Base-by-base conservation (phyloP, 1,140 invertebrate species). In the Brachionus plicatilis region DNA sequence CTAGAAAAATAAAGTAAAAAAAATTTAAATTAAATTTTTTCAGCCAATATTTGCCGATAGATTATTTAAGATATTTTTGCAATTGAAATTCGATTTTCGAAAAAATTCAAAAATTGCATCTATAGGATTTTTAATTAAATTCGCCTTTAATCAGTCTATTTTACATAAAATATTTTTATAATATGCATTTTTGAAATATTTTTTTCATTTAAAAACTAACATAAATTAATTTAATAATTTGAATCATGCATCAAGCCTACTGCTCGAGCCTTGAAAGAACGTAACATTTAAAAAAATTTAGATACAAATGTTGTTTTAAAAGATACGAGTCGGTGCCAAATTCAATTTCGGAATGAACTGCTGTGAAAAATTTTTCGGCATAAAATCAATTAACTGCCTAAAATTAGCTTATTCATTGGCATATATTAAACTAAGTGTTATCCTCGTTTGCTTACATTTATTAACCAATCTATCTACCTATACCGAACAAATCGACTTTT, bases 21-120 rank as follows among this genome's bases (percentile, higher is more conserved):
- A 43, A 43, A 20, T 45, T 14, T 47, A 50, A 76, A 29, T 29
- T 8, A 0, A 24, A 50, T 6, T 75, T 75, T 68, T 68, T 33
- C 33, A 14, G 3, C 5, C 12, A 68, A 68, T 11, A 17, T 33
- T 37, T 68, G 27, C 53, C 53, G 17, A 60, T 60, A 60, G 20
- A 60, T 68, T 68, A 68, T 68, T 68, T 33, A 68, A 72, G 68
- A 72, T 72, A 72, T 72, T 45, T 72, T 72, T 43, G 68, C 33
- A 72, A 72, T 41, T 33, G 14, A 33, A 24, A 12, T 33, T 68
- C 53, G 53, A 60, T 24, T 60, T 60, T 60, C 17, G 14, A 53
- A 24, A 60, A 60, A 20, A 17, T 56, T 60, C 53, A 20, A 68
- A 68, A 33, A 14, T 68, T 68, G 29, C 27, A 68, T 33, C 66